Conservation (phyloP, 2,888 invertebrate genomes). For the Allacma fusca region DNA sequence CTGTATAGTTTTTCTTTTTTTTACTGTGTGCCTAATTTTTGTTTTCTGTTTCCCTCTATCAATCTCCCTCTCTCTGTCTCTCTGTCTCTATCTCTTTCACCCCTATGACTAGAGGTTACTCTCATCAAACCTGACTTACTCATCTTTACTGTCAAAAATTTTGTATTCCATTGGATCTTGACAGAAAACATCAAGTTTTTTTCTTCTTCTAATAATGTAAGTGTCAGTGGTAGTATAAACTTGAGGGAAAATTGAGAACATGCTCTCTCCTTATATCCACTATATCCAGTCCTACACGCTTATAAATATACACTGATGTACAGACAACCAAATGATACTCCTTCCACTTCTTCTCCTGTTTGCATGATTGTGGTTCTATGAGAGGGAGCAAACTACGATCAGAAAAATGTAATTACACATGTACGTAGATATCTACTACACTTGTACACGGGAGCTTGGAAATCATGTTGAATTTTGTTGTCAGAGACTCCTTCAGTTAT, state of each 20-base stretch:
- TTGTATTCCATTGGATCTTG: slow-evolving; percentile 13
- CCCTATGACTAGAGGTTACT: too few relatives aligned
- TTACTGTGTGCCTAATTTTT: not conserved
- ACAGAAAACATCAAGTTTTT: slow-evolving; percentile 25
- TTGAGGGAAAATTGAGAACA: too few relatives aligned
- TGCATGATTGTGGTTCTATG: not conserved
- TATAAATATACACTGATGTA: too few relatives aligned
- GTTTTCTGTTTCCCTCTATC: too few relatives aligned
- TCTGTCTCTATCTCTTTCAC: too few relatives aligned
- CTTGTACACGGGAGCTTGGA: not conserved
- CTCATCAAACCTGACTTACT: not conserved
- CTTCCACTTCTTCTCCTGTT: too few relatives aligned
- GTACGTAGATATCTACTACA: not conserved
- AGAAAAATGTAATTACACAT: not conserved
- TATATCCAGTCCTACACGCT: too few relatives aligned
- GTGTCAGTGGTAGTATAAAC: not conserved
- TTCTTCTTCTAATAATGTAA: not conserved
- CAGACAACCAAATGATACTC: too few relatives aligned
- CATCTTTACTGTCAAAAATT: not conserved
- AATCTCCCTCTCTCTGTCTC: too few relatives aligned
- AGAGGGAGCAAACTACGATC: not conserved
- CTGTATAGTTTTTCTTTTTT: not conserved
- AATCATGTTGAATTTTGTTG: not conserved
- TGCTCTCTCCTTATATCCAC: too few relatives aligned
- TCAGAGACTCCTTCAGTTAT: not conserved